Percentiles rank a stretch among this genome's conserved stretches.
Evolutionary conservation across 2,888 invertebrate genomes (phyloP).

Genomic region (Callyntrura sp.): DNA sequence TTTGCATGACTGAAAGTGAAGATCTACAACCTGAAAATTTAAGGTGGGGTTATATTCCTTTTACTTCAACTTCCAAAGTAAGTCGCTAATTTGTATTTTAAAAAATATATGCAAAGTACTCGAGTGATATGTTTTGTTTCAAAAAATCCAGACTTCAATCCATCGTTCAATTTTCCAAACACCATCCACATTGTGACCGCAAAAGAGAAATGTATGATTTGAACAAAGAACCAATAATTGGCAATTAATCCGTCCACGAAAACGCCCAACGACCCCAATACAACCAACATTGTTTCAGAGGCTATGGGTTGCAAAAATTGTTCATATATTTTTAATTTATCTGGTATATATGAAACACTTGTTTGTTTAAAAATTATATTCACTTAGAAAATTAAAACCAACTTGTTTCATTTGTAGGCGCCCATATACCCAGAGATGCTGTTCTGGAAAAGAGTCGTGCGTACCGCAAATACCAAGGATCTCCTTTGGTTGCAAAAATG

Average conservation of each 20-base stretch:
- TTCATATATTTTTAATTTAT: too few species aligned
- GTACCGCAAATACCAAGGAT: constrained; percentile 9
- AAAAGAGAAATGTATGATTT: constrained; percentile 59
- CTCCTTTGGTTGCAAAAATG: constrained; percentile 16
- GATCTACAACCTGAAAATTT: constrained; percentile 65
- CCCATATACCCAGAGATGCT: constrained; percentile 42
- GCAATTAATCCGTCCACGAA: constrained; percentile 1
- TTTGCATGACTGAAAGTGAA: constrained; percentile 69
- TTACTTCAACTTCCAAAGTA: not conserved
- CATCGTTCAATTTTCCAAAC: constrained; percentile 42
- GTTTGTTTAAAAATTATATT: not conserved
- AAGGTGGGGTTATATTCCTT: too few species aligned
- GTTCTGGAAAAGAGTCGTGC: not conserved
- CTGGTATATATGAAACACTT: too few species aligned
- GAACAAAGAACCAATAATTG: constrained; percentile 61
- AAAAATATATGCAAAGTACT: too few species aligned
- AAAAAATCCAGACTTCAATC: constrained; percentile 37
- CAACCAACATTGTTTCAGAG: not conserved
- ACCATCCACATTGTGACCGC: constrained; percentile 61
- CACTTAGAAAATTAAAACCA: not conserved
- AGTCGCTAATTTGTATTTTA: too few species aligned
- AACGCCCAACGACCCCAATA: constrained; percentile 4
- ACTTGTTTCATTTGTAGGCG: constrained; percentile 50
- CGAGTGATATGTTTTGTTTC: constrained; percentile 38
- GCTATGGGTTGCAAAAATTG: not conserved